Evolutionary conservation across 2,113 vertebrate species (phyloP).

Genomic region (Orcinus orca): DNA sequence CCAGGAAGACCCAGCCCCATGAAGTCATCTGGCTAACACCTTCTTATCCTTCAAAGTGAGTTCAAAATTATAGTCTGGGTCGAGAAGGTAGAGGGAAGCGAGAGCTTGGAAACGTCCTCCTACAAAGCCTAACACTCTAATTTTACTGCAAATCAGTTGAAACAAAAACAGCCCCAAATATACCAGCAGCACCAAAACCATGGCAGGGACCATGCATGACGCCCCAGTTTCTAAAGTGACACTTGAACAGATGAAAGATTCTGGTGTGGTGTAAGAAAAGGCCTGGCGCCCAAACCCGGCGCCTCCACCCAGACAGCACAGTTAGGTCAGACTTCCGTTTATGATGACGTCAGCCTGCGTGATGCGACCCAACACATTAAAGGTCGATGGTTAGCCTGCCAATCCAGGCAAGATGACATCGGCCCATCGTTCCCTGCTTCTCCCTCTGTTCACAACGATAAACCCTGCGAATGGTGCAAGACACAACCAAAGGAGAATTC

Average conservation of each 20-base stretch:
- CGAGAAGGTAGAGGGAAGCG: neutral
- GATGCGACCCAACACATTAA: neutral
- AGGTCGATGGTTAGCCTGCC: neutral
- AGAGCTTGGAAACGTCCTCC: neutral
- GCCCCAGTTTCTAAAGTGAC: too few species aligned
- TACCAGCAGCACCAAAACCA: too few species aligned
- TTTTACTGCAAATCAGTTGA: neutral
- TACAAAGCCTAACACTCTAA: neutral
- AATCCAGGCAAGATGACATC: neutral
- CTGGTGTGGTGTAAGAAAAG: too few species aligned
- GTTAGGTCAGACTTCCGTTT: neutral
- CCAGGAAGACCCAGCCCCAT: neutral
- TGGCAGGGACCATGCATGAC: neutral
- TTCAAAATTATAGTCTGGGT: neutral
- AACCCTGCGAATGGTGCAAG: neutral
- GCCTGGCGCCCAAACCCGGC: rapidly evolving
- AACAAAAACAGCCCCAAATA: neutral
- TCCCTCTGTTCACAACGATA: neutral
- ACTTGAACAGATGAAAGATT: neutral
- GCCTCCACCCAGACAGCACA: neutral
- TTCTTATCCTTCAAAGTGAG: neutral
- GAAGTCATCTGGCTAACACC: neutral
- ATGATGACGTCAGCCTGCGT: neutral
- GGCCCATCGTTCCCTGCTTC: too few species aligned
- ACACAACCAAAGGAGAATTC: neutral